Evolutionary conservation across 2,888 invertebrate species (phyloP).

Genomic region (Therioaphis trifolii): DNA sequence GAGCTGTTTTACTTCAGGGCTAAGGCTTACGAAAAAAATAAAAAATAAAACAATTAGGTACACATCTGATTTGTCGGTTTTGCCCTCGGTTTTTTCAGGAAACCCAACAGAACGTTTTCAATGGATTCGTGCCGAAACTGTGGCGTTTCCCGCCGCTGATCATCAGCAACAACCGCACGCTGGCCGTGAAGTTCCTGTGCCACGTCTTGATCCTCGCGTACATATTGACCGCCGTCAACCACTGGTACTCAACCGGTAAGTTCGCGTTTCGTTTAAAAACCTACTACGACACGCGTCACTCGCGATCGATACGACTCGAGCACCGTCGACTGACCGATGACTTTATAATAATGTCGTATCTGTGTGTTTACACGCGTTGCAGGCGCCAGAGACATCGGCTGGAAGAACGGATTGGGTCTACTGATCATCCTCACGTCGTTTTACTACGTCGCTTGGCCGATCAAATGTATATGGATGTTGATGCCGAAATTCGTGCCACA

Average conservation of each 20-base stretch:
- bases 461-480: neutral
- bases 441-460: conserved; percentile 69
- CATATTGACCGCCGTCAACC: conserved; percentile 7
- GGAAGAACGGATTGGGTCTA: conserved; percentile 80
- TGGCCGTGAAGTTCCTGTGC: neutral
- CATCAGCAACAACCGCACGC: conserved; percentile 11
- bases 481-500: neutral
- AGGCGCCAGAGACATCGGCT: conserved; percentile 64
- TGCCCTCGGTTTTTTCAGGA: conserved; percentile 6
- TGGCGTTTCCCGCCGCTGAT: neutral
- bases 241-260: conserved; percentile 43
- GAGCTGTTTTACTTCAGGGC: too few species aligned
- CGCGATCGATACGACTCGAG: neutral
- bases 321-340: neutral
- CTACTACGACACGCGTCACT: neutral
- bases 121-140: neutral
- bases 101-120: neutral
- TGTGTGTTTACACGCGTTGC: too few species aligned
- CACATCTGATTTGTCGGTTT: too few species aligned
- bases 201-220: neutral
- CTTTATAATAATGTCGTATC: neutral
- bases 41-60: too few species aligned
- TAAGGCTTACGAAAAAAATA: too few species aligned
- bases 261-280: too few species aligned
- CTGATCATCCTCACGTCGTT: conserved; percentile 75